Evolutionary conservation across 2,113 vertebrate genomes (phyloP).

Genomic region (Lipophrys pholis): DNA sequence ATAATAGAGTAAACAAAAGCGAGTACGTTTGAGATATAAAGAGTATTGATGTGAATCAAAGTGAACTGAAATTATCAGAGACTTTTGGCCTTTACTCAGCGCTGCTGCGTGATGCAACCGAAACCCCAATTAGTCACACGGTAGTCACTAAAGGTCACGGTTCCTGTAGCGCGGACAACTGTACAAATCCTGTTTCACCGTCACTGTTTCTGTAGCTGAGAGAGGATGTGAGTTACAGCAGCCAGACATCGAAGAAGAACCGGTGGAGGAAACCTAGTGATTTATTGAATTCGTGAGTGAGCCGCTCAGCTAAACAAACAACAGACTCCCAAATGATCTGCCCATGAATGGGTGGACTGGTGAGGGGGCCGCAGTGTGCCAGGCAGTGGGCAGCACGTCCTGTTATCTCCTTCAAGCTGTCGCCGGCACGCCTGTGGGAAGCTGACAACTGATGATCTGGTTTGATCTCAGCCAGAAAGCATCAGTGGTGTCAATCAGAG

Average conservation of each 20-base stretch:
- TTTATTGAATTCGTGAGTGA: neutral
- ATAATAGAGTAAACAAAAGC: too few species aligned
- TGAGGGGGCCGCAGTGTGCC: neutral
- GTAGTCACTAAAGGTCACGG: too few species aligned
- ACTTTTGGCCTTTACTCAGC: too few species aligned
- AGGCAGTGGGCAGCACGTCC: slow-evolving; percentile 7
- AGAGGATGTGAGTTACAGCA: neutral
- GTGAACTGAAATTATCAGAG: too few species aligned
- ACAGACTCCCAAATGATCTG: neutral
- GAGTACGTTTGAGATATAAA: too few species aligned
- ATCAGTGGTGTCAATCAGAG: neutral
- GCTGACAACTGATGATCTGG: slow-evolving; percentile 31
- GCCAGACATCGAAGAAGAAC: neutral
- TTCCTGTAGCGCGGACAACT: too few species aligned
- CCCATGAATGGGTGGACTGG: slow-evolving; percentile 15
- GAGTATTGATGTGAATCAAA: too few species aligned
- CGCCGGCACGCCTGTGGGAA: slow-evolving; percentile 11
- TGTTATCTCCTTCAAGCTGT: slow-evolving; percentile 33
- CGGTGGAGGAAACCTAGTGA: neutral
- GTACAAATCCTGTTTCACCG: too few species aligned
- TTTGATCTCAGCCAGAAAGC: slow-evolving; percentile 25
- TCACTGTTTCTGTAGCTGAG: neutral
- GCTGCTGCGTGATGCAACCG: too few species aligned
- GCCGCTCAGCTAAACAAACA: neutral
- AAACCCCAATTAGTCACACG: too few species aligned